A percentile compares a stretch with the other conserved stretches of the same genome.
phyloP scores from a whole-genome alignment of 2,888 invertebrate species.

The Bugula neritina region DNA sequence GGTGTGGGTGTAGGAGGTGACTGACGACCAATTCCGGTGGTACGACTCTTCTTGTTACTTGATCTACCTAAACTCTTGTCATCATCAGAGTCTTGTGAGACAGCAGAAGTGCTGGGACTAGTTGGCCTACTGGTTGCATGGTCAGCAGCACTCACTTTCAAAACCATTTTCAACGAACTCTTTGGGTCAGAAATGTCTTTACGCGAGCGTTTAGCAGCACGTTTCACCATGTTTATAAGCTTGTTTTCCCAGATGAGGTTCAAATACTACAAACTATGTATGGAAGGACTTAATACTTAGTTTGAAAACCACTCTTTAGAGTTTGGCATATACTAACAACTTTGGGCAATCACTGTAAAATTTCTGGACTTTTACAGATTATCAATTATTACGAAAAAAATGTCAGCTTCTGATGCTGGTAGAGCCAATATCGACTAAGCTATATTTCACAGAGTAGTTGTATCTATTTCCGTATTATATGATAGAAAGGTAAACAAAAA shows the following conservation, averaged over 20 bases:
- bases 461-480: no score
- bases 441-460: no score
- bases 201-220: not conserved
- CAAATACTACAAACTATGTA: not conserved
- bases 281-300: not conserved
- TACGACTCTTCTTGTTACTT: not conserved
- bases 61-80: not conserved
- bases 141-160: constrained; percentile 17
- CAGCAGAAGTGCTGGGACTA: constrained; percentile 14
- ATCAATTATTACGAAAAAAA: no score
- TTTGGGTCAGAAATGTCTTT: not conserved
- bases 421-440: no score
- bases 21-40: not conserved
- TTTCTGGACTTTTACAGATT: no score
- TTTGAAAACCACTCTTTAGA: not conserved
- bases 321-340: not conserved
- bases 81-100: not conserved
- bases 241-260: not conserved
- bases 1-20: not conserved
- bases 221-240: not conserved
- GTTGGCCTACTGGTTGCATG: constrained; percentile 4
- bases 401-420: no score
- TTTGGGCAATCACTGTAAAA: no score
- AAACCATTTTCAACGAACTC: constrained; percentile 10
- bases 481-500: no score